Percentiles rank a stretch among this genome's conserved stretches.
phyloP scores from a whole-genome alignment of 1,140 invertebrate species.

The Dendroctonus ponderosae region DNA sequence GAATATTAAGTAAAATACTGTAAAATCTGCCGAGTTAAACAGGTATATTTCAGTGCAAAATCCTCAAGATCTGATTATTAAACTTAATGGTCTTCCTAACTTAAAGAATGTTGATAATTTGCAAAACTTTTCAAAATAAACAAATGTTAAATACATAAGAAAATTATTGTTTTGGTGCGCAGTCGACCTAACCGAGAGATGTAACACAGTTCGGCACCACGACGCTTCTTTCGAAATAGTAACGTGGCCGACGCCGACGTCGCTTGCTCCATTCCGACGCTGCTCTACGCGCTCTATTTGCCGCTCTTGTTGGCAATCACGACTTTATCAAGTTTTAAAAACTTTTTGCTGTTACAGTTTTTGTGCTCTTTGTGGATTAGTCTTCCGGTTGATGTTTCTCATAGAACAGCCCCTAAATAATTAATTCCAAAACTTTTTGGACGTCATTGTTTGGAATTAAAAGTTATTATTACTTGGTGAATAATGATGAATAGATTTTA shows the following conservation, averaged over 20 bases:
- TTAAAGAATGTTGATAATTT: too few relatives aligned
- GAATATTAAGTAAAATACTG: too few relatives aligned
- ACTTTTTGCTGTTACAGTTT: conserved; percentile 9
- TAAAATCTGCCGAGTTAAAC: too few relatives aligned
- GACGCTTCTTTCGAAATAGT: conserved; percentile 23
- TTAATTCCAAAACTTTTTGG: too few relatives aligned
- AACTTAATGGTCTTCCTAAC: too few relatives aligned
- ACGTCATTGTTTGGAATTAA: too few relatives aligned
- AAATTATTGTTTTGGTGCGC: conserved; percentile 4
- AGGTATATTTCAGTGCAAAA: too few relatives aligned
- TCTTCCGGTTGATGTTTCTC: not conserved
- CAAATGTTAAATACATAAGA: not conserved
- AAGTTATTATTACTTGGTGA: too few relatives aligned
- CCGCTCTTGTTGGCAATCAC: not conserved
- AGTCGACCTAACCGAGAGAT: conserved; percentile 1
- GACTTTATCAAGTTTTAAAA: conserved; percentile 19
- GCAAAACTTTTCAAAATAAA: too few relatives aligned
- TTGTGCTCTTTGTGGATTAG: conserved; percentile 4
- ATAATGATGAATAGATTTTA: too few relatives aligned
- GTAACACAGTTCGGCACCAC: conserved; percentile 11
- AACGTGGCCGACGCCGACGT: conserved; percentile 27
- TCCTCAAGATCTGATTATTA: too few relatives aligned
- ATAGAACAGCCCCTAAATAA: too few relatives aligned
- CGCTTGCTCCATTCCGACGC: conserved; percentile 4
- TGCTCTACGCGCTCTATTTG: not conserved